phyloP scores from a whole-genome alignment of 2,113 vertebrate species.

The Taurulus bubalis region DNA sequence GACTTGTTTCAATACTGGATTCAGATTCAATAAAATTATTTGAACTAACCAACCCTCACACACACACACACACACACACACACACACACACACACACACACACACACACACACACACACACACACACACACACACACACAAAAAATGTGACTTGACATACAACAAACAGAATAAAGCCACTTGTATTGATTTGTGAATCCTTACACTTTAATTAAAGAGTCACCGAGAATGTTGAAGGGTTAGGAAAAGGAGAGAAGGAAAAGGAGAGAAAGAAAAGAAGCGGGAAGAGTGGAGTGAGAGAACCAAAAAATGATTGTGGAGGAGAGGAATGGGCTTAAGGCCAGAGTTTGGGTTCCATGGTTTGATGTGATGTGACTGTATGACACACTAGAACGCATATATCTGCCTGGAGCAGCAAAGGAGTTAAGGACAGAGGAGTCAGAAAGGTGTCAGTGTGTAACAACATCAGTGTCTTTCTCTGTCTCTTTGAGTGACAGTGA shows the following conservation, averaged over 20 bases:
- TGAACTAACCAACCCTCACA: neutral
- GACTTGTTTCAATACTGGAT: neutral
- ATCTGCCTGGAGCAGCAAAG: slow-evolving; percentile 69
- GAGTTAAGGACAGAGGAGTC: slow-evolving; percentile 79
- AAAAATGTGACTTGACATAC: neutral
- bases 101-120: neutral
- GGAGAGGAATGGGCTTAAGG: slow-evolving; percentile 68
- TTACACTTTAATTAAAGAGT: slow-evolving; percentile 22
- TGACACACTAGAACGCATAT: slow-evolving; percentile 55
- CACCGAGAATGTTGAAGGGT: slow-evolving; percentile 8
- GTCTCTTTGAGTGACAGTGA: slow-evolving; percentile 82
- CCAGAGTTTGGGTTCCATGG: slow-evolving; percentile 69
- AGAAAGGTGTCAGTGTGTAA: slow-evolving; percentile 81
- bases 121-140: neutral
- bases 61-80: too few species aligned
- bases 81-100: neutral
- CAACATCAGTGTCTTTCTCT: slow-evolving; percentile 78
- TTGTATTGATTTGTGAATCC: neutral
- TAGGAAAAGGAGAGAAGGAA: neutral
- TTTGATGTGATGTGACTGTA: slow-evolving; percentile 80
- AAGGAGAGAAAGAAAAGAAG: slow-evolving; percentile 19
- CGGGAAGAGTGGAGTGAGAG: slow-evolving; percentile 9
- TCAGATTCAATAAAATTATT: slow-evolving; percentile 2
- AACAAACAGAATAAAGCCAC: slow-evolving; percentile 1
- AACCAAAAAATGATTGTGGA: slow-evolving; percentile 44